phyloP scores from a whole-genome alignment of 2,113 vertebrate genomes.

The Saguinus imperator region DNA sequence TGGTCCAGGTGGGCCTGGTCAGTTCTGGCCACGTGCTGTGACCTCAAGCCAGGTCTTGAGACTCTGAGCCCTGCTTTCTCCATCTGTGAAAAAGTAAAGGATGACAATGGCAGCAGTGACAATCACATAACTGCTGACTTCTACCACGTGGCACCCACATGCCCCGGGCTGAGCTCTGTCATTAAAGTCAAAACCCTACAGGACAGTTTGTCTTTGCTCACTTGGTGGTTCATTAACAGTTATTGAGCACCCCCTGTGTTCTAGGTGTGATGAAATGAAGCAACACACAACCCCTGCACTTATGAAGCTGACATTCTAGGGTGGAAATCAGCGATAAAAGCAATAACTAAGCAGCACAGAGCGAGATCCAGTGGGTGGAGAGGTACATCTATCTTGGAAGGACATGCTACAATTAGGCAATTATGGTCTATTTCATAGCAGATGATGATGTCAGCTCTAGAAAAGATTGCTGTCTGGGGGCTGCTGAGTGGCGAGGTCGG shows the following conservation, averaged over 20 bases:
- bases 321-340: neutral
- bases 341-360: neutral
- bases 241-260: neutral
- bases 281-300: neutral
- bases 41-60: neutral
- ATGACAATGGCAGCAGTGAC: neutral
- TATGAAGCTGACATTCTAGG: neutral
- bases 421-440: neutral
- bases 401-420: accelerated
- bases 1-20: neutral
- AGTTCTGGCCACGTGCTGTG: neutral
- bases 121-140: neutral
- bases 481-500: neutral
- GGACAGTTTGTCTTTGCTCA: neutral
- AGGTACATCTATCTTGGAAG: neutral
- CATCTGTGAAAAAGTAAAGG: neutral
- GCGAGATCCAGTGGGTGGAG: accelerated
- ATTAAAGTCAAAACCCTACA: neutral
- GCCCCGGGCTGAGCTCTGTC: neutral
- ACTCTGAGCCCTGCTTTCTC: neutral
- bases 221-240: neutral
- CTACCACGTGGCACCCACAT: accelerated
- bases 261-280: neutral
- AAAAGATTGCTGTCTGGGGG: neutral
- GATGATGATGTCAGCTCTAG: accelerated